A percentile compares a stretch with the other conserved stretches of the same genome.
Evolutionary conservation across 2,113 vertebrate species (phyloP).

Genomic region (Gracilinanus agilis): DNA sequence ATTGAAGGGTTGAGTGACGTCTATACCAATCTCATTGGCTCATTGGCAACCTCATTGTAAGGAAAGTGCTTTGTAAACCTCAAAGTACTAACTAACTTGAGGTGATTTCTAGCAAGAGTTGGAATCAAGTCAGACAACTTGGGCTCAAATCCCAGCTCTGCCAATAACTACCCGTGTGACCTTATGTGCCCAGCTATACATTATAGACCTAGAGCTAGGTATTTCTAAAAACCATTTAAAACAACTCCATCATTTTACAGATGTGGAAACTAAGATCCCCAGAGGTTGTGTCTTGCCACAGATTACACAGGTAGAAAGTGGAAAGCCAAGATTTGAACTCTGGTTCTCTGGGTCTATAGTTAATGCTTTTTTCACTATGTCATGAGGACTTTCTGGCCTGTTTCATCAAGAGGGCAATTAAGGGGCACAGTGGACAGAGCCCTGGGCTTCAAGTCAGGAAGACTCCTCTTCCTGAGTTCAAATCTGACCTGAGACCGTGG

Average conservation of each 20-base stretch:
- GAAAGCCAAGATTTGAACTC: not conserved
- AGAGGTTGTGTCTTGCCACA: not conserved
- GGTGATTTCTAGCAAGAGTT: not conserved
- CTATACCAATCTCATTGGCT: not conserved
- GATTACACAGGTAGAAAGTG: not conserved
- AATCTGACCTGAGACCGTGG: not conserved
- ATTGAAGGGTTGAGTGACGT: too few relatives aligned
- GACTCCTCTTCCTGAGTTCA: not conserved
- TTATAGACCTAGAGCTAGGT: too few relatives aligned
- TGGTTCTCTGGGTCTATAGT: not conserved
- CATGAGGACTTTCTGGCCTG: too few relatives aligned
- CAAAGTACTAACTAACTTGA: not conserved
- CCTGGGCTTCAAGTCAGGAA: not conserved
- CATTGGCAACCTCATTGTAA: too few relatives aligned
- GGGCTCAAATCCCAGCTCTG: not conserved
- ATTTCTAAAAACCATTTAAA: not conserved
- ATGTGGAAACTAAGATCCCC: too few relatives aligned
- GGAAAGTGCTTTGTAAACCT: not conserved
- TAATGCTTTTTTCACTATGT: not conserved
- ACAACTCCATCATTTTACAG: not conserved
- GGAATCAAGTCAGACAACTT: not conserved
- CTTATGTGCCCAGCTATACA: too few relatives aligned
- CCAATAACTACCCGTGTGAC: not conserved
- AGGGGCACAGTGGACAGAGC: not conserved
- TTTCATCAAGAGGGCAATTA: not conserved